phyloP scores from a whole-genome alignment of 1,140 invertebrate genomes.

The Globodera rostochiensis region DNA sequence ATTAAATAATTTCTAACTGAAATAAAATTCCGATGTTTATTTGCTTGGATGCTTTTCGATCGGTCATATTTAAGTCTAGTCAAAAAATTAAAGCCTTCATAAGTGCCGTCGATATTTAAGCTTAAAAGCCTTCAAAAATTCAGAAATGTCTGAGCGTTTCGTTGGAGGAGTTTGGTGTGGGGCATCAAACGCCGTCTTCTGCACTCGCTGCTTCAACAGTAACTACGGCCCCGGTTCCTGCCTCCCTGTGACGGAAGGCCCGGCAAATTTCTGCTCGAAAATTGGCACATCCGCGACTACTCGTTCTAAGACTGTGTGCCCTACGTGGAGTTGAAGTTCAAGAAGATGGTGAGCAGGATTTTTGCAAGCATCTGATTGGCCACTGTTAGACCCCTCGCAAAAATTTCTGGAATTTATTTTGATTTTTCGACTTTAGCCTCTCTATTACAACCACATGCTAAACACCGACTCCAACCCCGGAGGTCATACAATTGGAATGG shows the following conservation, averaged over 20 bases:
- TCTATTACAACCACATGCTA: conserved; percentile 91
- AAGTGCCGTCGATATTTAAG: too few species aligned
- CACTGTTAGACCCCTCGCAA: conserved; percentile 70
- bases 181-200: conserved; percentile 94
- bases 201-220: conserved; percentile 89
- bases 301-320: conserved; percentile 92
- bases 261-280: conserved; percentile 97
- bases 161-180: conserved; percentile 89
- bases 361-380: conserved; percentile 81
- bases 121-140: conserved; percentile 64
- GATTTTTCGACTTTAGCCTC: conserved; percentile 68
- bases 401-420: neutral
- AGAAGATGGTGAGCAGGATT: conserved; percentile 73
- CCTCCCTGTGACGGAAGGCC: conserved; percentile 92
- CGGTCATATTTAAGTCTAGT: too few species aligned
- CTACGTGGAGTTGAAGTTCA: conserved; percentile 94
- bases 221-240: conserved; percentile 96
- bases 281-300: conserved; percentile 90
- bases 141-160: conserved; percentile 97
- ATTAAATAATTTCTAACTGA: too few species aligned
- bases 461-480: conserved; percentile 75
- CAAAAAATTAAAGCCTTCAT: too few species aligned
- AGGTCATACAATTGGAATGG: too few species aligned
- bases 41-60: too few species aligned
- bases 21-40: too few species aligned